These are phyloP conservation scores for Megathymus violae DNA, from an alignment of 1,140 invertebrate genomes.

Conservation along the genomic window DNA sequence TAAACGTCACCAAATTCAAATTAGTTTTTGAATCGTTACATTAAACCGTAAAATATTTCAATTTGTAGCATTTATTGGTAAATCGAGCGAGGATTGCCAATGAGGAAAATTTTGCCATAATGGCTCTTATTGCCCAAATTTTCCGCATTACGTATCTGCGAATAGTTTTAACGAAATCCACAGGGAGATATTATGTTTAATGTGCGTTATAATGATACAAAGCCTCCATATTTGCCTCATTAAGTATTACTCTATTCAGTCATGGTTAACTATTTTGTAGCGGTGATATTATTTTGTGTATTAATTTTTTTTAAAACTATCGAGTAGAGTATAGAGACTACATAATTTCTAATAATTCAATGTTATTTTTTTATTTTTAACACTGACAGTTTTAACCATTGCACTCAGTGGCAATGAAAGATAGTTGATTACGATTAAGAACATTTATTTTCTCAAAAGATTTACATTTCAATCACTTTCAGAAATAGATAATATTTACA, in stretches of 20 bases:
- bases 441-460: too few species aligned
- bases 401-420: too few species aligned
- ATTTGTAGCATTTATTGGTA: conserved; percentile 69
- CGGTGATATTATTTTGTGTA: background rate
- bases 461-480: too few species aligned
- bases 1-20: conserved; percentile 28
- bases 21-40: conserved; percentile 60
- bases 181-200: conserved; percentile 68
- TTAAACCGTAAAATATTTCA: conserved; percentile 72
- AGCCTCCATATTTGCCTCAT: conserved; percentile 57
- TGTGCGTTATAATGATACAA: conserved; percentile 70
- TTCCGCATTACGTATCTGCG: conserved; percentile 55
- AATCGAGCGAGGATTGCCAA: conserved; percentile 66
- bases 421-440: too few species aligned
- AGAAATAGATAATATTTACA: too few species aligned
- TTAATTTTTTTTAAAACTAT: too few species aligned
- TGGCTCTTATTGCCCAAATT: conserved; percentile 68
- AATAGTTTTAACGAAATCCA: conserved; percentile 61
- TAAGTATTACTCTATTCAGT: conserved; percentile 43
- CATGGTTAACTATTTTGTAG: conserved; percentile 8
- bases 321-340: too few species aligned
- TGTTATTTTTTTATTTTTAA: too few species aligned
- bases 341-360: too few species aligned
- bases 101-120: conserved; percentile 44
- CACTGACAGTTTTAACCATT: too few species aligned